phyloP scores from a whole-genome alignment of 2,888 invertebrate species.

The Zygothrica quintamaculata region DNA sequence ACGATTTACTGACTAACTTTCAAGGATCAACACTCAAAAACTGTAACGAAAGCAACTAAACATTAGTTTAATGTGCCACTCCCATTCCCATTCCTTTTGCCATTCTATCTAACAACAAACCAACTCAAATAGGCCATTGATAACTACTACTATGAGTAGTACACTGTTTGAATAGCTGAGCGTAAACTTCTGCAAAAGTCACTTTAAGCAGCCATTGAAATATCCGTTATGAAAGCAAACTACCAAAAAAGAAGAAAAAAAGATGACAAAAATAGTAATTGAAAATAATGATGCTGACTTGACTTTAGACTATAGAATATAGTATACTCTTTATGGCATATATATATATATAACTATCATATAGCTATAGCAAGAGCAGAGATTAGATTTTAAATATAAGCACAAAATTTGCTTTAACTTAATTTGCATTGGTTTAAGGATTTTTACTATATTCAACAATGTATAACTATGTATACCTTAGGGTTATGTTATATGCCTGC shows the following conservation, averaged over 20 bases:
- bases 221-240: slow-evolving; percentile 66
- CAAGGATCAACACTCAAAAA: slow-evolving; percentile 72
- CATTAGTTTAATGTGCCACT: slow-evolving; percentile 72
- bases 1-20: slow-evolving; percentile 76
- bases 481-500: not conserved
- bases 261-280: slow-evolving; percentile 28
- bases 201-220: slow-evolving; percentile 75
- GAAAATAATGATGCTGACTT: slow-evolving; percentile 7
- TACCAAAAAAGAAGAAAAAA: slow-evolving; percentile 34
- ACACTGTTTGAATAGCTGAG: slow-evolving; percentile 64
- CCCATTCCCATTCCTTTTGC: not conserved
- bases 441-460: no score
- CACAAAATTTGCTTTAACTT: no score
- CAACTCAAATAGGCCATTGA: slow-evolving; percentile 44
- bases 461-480: not conserved
- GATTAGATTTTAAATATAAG: no score
- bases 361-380: no score
- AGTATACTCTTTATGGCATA: slow-evolving; percentile 29
- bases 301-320: no score
- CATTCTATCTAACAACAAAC: slow-evolving; percentile 10
- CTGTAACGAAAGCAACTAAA: slow-evolving; percentile 73
- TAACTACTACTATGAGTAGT: slow-evolving; percentile 70
- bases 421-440: no score
- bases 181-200: slow-evolving; percentile 77
- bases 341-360: no score